Base-by-base conservation (phyloP, 2,888 invertebrate species). In the Oegoconia quadripuncta region DNA sequence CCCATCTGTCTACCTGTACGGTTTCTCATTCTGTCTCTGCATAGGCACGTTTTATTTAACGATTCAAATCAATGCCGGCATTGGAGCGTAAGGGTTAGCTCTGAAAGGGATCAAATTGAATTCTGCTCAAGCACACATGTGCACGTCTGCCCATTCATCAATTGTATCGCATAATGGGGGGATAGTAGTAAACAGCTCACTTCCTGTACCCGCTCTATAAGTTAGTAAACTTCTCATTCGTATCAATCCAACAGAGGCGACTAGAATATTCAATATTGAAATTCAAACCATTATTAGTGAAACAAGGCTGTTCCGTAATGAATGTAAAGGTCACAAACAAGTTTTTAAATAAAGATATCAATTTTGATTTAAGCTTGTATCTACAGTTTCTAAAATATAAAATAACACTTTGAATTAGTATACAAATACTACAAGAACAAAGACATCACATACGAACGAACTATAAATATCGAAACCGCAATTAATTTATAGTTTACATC, bases 101-200 rank as follows among this genome's bases (percentile, higher is more conserved):
- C 55, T 73, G 71, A 77, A 77, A 77, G 76, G 79, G 75, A 74
- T 78, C 74, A 77, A 79, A 80, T 81, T 80, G 79, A 79, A 81
- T 82, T 78, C 62, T 60, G 68, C 65, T 73, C 68, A 66, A 75
- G 74, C 74, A 78, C 80, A 78, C 74, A 76, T 77, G 79, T 63
- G 76, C 78, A 52, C 71, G 64, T 71, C 63, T 74, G 71, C 57
- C 73, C 64, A 82, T 83, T 83, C 81, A 81, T 81, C 80, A 79
- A 78, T 78, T 74, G 80, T 68, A 78, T 74, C 69, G 64, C 52
- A 66, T 76, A 75, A 80, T 77, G 56, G 77, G 66, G 74, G 66
- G 70, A 73, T 74, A 72, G 72, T 75, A 73, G 73, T 68, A 70
- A 76, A 75, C 75, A 74, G 65, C 62, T 65, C 67, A 76, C 74